These are phyloP conservation scores for Lasioglossum baleicum DNA, from an alignment of 1,140 invertebrate species.

Conservation along the genomic window DNA sequence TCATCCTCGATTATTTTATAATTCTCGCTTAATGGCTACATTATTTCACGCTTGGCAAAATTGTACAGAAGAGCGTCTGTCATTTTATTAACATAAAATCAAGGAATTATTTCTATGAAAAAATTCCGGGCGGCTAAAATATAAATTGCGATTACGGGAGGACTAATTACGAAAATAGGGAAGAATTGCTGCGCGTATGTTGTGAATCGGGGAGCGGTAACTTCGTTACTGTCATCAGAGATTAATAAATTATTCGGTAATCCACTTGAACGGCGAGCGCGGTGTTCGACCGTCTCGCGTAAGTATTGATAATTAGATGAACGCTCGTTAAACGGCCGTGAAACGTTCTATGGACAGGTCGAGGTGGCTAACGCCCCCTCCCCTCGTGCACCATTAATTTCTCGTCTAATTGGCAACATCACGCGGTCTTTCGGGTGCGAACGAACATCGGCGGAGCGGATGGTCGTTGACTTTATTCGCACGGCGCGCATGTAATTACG, in stretches of 20 bases:
- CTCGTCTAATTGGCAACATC: conserved; percentile 8
- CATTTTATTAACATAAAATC: no score
- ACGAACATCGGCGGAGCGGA: neutral
- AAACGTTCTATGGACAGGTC: neutral
- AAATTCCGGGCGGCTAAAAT: no score
- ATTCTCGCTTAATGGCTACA: no score
- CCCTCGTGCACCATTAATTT: neutral
- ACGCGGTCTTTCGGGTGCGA: neutral
- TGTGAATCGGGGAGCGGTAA: neutral
- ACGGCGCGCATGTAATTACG: neutral
- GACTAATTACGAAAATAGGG: neutral
- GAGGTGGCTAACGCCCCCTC: no score
- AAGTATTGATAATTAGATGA: conserved; percentile 6
- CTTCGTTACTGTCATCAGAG: neutral
- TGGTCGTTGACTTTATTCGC: neutral
- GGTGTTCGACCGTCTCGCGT: neutral
- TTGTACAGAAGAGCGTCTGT: no score
- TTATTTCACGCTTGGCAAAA: no score
- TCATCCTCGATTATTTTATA: no score
- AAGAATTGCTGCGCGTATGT: neutral
- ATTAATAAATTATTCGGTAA: neutral
- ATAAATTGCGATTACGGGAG: neutral
- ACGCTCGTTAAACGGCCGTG: neutral
- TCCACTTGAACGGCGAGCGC: neutral
- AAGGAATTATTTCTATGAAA: no score